These are phyloP conservation scores for Syngnathus scovelli DNA, from an alignment of 2,113 vertebrate genomes.

Conservation along the genomic window DNA sequence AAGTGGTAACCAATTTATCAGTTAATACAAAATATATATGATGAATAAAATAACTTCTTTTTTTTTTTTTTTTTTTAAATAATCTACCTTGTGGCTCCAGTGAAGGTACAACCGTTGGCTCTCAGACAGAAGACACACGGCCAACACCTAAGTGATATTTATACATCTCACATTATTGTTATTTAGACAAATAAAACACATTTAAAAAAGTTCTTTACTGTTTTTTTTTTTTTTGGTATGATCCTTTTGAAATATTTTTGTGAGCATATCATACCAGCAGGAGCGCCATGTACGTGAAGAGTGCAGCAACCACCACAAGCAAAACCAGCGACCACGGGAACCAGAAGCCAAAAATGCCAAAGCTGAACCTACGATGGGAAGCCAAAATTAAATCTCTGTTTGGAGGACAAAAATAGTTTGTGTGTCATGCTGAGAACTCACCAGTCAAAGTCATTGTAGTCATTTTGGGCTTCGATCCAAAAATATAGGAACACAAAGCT, in stretches of 20 bases:
- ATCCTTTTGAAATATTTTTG: too few species aligned
- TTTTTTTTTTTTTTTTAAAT: neutral
- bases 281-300: constrained; percentile 73
- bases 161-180: too few species aligned
- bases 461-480: constrained; percentile 84
- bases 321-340: constrained; percentile 82
- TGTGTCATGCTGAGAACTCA: constrained; percentile 58
- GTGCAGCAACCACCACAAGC: constrained; percentile 63
- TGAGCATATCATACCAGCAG: constrained; percentile 63
- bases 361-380: constrained; percentile 72
- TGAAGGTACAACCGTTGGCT: constrained; percentile 80
- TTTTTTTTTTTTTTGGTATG: too few species aligned
- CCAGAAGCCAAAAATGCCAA: constrained; percentile 77
- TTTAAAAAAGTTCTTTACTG: too few species aligned
- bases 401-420: constrained; percentile 1
- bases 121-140: constrained; percentile 80
- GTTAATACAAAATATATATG: too few species aligned
- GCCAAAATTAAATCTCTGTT: neutral
- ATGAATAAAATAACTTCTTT: too few species aligned
- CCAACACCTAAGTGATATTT: constrained; percentile 72
- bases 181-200: too few species aligned
- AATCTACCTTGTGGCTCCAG: constrained; percentile 83
- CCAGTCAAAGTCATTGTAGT: constrained; percentile 91
- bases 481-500: constrained; percentile 80
- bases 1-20: neutral